Evolutionary conservation across 2,888 invertebrate genomes (phyloP).

Genomic region (Rapana venosa): DNA sequence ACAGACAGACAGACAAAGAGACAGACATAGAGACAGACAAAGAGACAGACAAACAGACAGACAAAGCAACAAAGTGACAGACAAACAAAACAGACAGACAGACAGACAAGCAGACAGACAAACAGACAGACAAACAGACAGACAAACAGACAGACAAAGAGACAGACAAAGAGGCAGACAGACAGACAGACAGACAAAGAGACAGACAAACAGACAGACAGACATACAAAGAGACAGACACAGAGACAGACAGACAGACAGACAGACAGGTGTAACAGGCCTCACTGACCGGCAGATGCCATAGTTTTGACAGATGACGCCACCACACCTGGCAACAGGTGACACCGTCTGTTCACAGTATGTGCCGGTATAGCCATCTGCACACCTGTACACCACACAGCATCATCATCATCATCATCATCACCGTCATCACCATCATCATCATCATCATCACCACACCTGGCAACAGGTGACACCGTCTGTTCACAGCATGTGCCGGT

Average conservation of each 20-base stretch:
- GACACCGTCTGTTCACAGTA: slow-evolving; percentile 61
- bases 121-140: not conserved
- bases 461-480: slow-evolving; percentile 44
- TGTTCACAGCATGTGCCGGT: slow-evolving; percentile 62
- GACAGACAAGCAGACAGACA: not conserved
- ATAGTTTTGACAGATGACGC: slow-evolving; percentile 59
- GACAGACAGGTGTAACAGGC: not conserved
- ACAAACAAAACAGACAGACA: not conserved
- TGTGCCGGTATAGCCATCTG: slow-evolving; percentile 52
- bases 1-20: not conserved
- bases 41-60: not conserved
- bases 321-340: slow-evolving; percentile 49
- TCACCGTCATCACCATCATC: not conserved
- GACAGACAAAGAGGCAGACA: not conserved
- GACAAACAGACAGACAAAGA: not conserved
- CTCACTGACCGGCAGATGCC: slow-evolving; percentile 54
- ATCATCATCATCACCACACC: slow-evolving; percentile 49
- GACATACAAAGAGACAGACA: not conserved
- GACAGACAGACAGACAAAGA: not conserved
- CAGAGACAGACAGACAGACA: not conserved
- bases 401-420: slow-evolving; percentile 14
- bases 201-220: not conserved
- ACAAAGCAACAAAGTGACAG: too few relatives aligned
- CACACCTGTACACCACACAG: slow-evolving; percentile 51
- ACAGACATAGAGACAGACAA: not conserved